Percentiles rank a stretch among this genome's conserved stretches.
These are phyloP conservation scores for Dysmachus trigonus DNA, from an alignment of 2,888 invertebrate species.

Conservation along the genomic window DNA sequence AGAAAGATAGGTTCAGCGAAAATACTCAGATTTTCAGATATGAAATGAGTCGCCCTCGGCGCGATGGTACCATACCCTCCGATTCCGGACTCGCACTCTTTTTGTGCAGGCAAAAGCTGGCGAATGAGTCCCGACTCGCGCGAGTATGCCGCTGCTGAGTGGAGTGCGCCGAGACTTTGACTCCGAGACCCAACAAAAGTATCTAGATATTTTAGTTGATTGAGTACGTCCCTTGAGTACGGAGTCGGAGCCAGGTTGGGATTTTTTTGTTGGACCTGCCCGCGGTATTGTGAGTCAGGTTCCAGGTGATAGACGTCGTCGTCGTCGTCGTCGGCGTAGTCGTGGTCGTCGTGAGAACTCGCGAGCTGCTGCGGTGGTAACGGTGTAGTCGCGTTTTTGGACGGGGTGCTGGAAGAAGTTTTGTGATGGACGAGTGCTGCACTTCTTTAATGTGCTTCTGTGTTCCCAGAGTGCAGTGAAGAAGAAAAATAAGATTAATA, in stretches of 20 bases:
- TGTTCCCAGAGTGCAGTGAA: constrained; percentile 4
- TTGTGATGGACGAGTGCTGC: constrained; percentile 25
- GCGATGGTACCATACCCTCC: too few relatives aligned
- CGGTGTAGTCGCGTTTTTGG: not conserved
- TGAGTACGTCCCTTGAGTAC: constrained; percentile 36
- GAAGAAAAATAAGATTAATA: not conserved
- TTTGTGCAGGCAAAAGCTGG: not conserved
- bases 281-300: not conserved
- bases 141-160: not conserved
- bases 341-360: not conserved
- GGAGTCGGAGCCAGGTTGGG: not conserved
- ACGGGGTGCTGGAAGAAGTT: not conserved
- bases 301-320: not conserved
- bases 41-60: too few relatives aligned
- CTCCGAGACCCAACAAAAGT: not conserved
- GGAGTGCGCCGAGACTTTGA: not conserved
- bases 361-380: not conserved
- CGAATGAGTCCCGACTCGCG: not conserved
- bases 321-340: too few relatives aligned
- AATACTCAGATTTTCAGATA: not conserved
- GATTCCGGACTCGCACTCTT: too few relatives aligned
- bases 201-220: constrained; percentile 24
- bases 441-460: constrained; percentile 17
- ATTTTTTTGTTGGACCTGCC: not conserved
- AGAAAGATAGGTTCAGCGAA: not conserved